Evolutionary conservation across 2,888 invertebrate species (phyloP).

Genomic region (Aphodius granarius): DNA sequence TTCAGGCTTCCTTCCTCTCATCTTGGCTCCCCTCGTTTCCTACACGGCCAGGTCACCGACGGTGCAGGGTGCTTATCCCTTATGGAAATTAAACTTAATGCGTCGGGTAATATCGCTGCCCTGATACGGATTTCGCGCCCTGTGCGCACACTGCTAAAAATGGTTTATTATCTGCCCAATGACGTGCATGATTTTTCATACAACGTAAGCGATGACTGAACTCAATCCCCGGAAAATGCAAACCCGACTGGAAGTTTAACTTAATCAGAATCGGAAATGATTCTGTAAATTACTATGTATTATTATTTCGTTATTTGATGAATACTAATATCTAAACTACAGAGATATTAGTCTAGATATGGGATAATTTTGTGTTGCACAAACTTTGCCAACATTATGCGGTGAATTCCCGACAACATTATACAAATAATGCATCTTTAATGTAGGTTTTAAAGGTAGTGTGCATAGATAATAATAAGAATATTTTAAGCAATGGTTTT

Average conservation of each 20-base stretch:
- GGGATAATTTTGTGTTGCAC: too few relatives aligned
- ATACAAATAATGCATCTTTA: too few relatives aligned
- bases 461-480: too few relatives aligned
- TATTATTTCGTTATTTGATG: too few relatives aligned
- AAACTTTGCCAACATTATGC: too few relatives aligned
- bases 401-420: too few relatives aligned
- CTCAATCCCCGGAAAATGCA: not conserved
- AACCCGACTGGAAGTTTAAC: not conserved
- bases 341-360: too few relatives aligned
- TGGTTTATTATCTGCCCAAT: conserved; percentile 9
- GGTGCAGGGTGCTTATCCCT: conserved; percentile 42
- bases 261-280: not conserved
- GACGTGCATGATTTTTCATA: conserved; percentile 11
- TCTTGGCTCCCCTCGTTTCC: conserved; percentile 30
- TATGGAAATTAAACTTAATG: conserved; percentile 48
- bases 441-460: too few relatives aligned
- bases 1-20: conserved; percentile 42
- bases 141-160: not conserved
- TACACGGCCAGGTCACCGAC: conserved; percentile 23
- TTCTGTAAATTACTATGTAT: not conserved
- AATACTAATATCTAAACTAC: too few relatives aligned
- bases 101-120: conserved; percentile 31
- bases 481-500: too few relatives aligned
- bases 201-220: not conserved
- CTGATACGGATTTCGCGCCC: not conserved